A percentile compares a stretch with the other conserved stretches of the same genome.
Conservation (phyloP, 2,113 vertebrate genomes). For the Phylloscopus trochilus region DNA sequence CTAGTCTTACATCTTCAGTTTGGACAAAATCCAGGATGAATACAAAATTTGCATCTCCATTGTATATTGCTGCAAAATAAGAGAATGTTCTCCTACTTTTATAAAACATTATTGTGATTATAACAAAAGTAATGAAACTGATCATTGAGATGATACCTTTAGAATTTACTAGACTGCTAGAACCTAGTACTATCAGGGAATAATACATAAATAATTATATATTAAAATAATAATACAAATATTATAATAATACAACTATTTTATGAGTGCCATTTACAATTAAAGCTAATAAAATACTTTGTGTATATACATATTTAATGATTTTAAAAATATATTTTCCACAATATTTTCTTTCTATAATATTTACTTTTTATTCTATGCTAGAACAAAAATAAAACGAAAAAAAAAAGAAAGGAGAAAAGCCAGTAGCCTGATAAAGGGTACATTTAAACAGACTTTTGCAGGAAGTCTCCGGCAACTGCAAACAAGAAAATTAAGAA, state of each 20-base stretch:
- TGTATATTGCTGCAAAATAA: neutral
- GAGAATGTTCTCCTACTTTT: neutral
- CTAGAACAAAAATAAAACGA: neutral
- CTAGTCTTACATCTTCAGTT: neutral
- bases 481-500: neutral
- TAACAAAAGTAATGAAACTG: neutral
- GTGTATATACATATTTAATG: neutral
- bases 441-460: neutral
- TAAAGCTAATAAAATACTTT: neutral
- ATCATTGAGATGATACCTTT: neutral
- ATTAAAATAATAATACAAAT: neutral
- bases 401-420: neutral
- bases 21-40: neutral
- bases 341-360: neutral
- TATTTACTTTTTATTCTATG: neutral
- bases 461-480: neutral
- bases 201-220: neutral
- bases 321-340: neutral
- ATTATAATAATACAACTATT: neutral
- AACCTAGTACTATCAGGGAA: neutral
- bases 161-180: neutral
- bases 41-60: neutral
- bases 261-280: neutral
- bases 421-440: neutral
- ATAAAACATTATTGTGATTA: neutral